phyloP scores from a whole-genome alignment of 1,140 invertebrate genomes.

The Zaprionus taronus region DNA sequence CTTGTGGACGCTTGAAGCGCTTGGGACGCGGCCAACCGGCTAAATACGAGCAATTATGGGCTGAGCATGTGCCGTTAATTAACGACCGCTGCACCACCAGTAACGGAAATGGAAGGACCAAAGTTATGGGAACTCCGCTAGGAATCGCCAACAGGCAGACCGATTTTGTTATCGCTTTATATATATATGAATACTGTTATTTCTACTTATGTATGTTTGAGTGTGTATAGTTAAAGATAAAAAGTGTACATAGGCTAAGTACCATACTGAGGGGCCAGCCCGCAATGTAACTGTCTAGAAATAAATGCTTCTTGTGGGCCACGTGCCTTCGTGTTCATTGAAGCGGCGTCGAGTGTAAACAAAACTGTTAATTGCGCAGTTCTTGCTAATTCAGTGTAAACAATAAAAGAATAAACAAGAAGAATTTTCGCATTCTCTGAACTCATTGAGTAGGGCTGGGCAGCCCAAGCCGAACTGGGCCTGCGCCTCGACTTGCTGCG shows the following conservation, averaged over 20 bases:
- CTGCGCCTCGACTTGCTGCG: not conserved
- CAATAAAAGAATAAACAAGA: conserved; percentile 42
- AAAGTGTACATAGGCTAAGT: conserved; percentile 23
- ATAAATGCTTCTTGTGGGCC: conserved; percentile 25
- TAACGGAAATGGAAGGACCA: conserved; percentile 29
- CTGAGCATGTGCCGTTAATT: conserved; percentile 42
- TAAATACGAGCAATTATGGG: conserved; percentile 45
- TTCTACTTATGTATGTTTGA: conserved; percentile 4
- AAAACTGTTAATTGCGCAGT: conserved; percentile 43
- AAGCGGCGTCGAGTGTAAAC: conserved; percentile 30
- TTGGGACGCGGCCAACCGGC: conserved; percentile 19
- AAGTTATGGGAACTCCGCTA: conserved; percentile 18
- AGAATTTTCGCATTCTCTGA: not conserved
- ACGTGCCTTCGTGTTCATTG: conserved; percentile 23
- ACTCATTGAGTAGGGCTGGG: conserved; percentile 1
- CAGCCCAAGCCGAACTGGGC: not conserved
- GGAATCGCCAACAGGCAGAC: conserved; percentile 9
- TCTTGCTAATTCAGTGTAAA: conserved; percentile 41
- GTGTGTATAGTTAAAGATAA: conserved; percentile 10
- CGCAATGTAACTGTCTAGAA: conserved; percentile 27
- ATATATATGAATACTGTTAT: conserved; percentile 13
- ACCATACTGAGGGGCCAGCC: conserved; percentile 2
- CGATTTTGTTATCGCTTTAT: conserved; percentile 7
- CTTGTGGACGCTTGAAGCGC: conserved; percentile 3
- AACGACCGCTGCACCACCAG: conserved; percentile 27